Percentiles rank a stretch among this genome's conserved stretches.
Conservation (phyloP, 2,797 vertebrate genomes). For the Nothura maculosa region DNA sequence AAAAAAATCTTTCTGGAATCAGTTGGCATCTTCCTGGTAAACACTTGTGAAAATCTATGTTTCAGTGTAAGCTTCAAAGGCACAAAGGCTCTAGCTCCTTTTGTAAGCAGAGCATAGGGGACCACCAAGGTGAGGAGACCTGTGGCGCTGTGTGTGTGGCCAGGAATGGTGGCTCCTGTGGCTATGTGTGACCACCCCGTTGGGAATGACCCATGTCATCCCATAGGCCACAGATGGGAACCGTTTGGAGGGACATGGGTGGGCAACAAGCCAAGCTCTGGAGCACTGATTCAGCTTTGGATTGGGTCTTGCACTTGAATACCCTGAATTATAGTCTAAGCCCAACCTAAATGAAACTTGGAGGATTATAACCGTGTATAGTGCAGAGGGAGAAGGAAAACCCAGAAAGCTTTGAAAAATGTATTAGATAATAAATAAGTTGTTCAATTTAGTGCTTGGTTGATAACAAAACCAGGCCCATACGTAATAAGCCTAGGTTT, state of each 20-base stretch:
- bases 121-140: too few species aligned
- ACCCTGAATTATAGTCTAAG: background rate
- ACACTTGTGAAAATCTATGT: background rate
- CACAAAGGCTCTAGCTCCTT: background rate
- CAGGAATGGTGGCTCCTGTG: background rate
- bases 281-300: background rate
- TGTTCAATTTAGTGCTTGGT: slow-evolving; percentile 42
- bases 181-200: background rate
- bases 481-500: background rate
- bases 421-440: slow-evolving; percentile 28
- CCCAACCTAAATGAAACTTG: background rate
- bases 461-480: background rate
- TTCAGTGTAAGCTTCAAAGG: background rate
- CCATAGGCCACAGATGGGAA: background rate
- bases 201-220: too few species aligned
- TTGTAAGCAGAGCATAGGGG: background rate
- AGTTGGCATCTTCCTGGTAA: background rate
- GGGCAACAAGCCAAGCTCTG: background rate
- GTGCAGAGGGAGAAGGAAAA: background rate
- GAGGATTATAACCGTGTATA: background rate
- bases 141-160: too few species aligned
- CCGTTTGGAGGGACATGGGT: rapidly evolving
- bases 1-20: background rate
- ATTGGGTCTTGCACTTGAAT: background rate
- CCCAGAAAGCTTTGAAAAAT: background rate